A percentile compares a stretch with the other conserved stretches of the same genome.
Conservation (phyloP, 2,888 invertebrate species). For the Catonia carolina region DNA sequence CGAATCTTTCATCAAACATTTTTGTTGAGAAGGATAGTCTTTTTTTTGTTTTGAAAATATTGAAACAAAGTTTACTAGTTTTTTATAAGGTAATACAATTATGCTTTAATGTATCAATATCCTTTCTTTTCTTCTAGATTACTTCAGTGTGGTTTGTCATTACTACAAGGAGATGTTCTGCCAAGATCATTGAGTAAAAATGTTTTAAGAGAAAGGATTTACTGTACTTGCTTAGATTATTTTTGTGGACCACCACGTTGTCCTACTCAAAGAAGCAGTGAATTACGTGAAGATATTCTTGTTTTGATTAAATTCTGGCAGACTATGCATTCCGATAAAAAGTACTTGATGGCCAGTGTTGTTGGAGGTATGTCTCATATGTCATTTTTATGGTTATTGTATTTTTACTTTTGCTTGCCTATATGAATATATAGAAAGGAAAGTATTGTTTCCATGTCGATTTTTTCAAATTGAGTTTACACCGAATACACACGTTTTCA, state of each 20-base stretch:
- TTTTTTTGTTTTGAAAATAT: too few species aligned
- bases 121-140: slow-evolving; percentile 61
- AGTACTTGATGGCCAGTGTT: slow-evolving; percentile 76
- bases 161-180: slow-evolving; percentile 89
- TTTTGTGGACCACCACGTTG: slow-evolving; percentile 87
- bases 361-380: slow-evolving; percentile 56
- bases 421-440: too few species aligned
- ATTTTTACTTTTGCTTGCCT: slow-evolving; percentile 11
- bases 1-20: too few species aligned
- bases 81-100: too few species aligned
- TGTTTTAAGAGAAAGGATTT: slow-evolving; percentile 89
- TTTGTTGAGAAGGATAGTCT: too few species aligned
- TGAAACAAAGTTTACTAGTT: too few species aligned
- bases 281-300: slow-evolving; percentile 81
- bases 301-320: slow-evolving; percentile 93
- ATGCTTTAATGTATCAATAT: too few species aligned
- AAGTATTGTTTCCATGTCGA: too few species aligned
- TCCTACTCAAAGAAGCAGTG: slow-evolving; percentile 71
- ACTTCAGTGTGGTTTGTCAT: slow-evolving; percentile 81
- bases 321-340: slow-evolving; percentile 88
- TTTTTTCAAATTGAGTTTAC: too few species aligned
- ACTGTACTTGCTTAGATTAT: slow-evolving; percentile 91
- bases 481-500: too few species aligned
- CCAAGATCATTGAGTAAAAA: slow-evolving; percentile 76
- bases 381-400: slow-evolving; percentile 6